phyloP scores from a whole-genome alignment of 2,797 vertebrate genomes.

The Lacerta viridis region DNA sequence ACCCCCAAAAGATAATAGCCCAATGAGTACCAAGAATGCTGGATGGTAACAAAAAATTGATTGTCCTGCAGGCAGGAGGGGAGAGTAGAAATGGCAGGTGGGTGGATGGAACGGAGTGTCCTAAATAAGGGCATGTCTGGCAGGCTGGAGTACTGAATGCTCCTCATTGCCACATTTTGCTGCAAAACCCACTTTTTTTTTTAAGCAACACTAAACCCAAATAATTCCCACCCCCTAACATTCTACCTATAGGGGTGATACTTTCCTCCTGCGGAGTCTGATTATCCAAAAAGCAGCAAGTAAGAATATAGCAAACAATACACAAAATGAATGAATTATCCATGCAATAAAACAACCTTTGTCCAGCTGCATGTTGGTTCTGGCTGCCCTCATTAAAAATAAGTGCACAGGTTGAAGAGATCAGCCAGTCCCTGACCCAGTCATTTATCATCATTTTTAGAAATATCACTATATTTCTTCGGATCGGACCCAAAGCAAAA shows the following conservation, averaged over 20 bases:
- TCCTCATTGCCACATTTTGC: not conserved
- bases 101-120: not conserved
- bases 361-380: conserved; percentile 36
- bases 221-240: not conserved
- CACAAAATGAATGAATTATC: conserved; percentile 1
- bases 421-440: conserved; percentile 15
- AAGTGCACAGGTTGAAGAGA: conserved; percentile 15
- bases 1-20: too few species aligned
- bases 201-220: not conserved
- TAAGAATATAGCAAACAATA: conserved; percentile 27
- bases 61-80: too few species aligned
- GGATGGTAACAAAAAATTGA: too few species aligned
- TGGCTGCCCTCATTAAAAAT: conserved; percentile 52
- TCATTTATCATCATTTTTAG: conserved; percentile 22
- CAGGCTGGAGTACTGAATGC: not conserved
- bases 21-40: too few species aligned
- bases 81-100: not conserved
- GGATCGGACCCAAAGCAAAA: not conserved
- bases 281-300: not conserved
- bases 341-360: conserved; percentile 47
- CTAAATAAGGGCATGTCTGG: not conserved
- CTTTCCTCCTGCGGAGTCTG: not conserved
- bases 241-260: not conserved
- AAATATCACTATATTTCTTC: conserved; percentile 46
- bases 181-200: not conserved